Conservation (phyloP, 2,888 invertebrate species). For the Limenitis arthemis region DNA sequence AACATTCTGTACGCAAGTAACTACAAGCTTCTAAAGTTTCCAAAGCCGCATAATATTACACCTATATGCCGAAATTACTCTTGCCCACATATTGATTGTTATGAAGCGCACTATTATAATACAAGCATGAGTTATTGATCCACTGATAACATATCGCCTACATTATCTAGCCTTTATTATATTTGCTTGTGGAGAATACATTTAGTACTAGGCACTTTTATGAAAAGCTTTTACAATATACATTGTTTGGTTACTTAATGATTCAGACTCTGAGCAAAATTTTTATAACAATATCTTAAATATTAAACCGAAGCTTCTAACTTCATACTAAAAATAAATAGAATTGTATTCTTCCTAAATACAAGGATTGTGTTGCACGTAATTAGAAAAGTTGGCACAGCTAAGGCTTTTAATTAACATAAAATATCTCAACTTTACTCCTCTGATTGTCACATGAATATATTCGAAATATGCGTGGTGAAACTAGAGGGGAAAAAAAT, state of each 20-base stretch:
- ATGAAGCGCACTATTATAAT: constrained; percentile 30
- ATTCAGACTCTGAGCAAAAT: no score
- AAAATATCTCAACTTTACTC: constrained; percentile 30
- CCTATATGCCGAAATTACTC: constrained; percentile 1
- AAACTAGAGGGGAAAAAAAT: constrained; percentile 45
- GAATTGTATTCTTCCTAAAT: neutral
- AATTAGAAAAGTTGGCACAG: constrained; percentile 14
- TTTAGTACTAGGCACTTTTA: neutral
- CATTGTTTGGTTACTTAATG: no score
- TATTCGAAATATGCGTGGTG: constrained; percentile 21
- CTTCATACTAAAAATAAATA: neutral
- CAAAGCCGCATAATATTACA: constrained; percentile 1
- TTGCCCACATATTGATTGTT: constrained; percentile 16
- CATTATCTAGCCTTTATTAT: constrained; percentile 39
- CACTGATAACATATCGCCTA: constrained; percentile 55
- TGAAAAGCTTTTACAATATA: no score
- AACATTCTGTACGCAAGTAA: neutral
- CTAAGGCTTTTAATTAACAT: constrained; percentile 38
- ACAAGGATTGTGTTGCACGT: constrained; percentile 6
- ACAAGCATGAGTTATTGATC: constrained; percentile 59
- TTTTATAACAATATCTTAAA: no score
- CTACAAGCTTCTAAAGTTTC: neutral
- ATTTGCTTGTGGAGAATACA: constrained; percentile 9
- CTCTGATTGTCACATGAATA: constrained; percentile 26
- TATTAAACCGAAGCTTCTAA: no score